A percentile compares a stretch with the other conserved stretches of the same genome.
Evolutionary conservation across 2,113 vertebrate genomes (phyloP).

Genomic region (Pygoscelis antarcticus): DNA sequence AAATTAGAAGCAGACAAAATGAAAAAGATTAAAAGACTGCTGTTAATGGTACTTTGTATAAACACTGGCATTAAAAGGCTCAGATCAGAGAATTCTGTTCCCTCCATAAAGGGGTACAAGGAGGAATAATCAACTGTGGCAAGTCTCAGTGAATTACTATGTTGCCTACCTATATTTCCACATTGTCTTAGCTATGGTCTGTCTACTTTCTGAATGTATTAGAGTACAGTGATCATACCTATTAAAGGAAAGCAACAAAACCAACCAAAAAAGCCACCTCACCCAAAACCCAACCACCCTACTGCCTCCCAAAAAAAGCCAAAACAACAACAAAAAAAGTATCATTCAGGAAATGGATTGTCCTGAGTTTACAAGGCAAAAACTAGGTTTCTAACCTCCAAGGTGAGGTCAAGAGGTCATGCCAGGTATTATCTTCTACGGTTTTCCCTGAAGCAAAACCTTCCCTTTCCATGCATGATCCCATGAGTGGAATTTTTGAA

Average conservation of each 20-base stretch:
- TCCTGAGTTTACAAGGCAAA: background rate
- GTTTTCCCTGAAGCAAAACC: background rate
- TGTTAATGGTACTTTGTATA: background rate
- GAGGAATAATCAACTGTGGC: background rate
- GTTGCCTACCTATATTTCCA: background rate
- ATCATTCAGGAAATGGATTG: background rate
- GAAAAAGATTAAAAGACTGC: rapidly evolving
- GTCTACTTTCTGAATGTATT: background rate
- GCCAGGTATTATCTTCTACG: background rate
- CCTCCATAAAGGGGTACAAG: background rate
- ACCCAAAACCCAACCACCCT: rapidly evolving
- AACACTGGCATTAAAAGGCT: background rate
- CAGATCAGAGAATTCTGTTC: background rate
- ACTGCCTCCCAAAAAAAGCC: background rate
- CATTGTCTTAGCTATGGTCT: background rate
- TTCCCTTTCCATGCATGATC: background rate
- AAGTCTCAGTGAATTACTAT: background rate
- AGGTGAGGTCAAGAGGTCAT: background rate
- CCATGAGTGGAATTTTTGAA: background rate
- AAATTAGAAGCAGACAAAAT: background rate
- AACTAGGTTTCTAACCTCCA: background rate
- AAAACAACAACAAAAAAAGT: background rate
- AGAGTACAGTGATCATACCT: background rate
- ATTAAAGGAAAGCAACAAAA: background rate
- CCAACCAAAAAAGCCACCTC: background rate